Evolutionary conservation across 2,113 vertebrate genomes (phyloP), one percentile per base, ranked within the genome.

Genomic region (Spea bombifrons): DNA sequence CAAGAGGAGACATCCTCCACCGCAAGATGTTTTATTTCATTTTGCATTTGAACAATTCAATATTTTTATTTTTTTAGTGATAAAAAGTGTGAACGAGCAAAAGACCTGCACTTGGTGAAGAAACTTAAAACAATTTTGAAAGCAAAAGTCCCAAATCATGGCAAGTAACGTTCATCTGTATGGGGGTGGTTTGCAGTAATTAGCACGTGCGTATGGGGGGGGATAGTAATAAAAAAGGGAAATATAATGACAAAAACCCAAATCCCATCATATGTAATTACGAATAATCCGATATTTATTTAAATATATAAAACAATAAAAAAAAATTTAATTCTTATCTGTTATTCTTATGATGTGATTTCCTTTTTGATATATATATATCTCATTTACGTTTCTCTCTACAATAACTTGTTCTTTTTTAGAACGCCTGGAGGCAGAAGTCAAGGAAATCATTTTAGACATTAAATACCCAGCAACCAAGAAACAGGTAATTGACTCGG

Each of bases 1-100:
- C n/a, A n/a, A n/a, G n/a, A n/a, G n/a, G n/a, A n/a, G n/a, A n/a
- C n/a, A n/a, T n/a, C n/a, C n/a, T n/a, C n/a, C 30, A 30, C 30
- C 30, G 30, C 30, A 30, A 53, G 50, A 53, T 53, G 3, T 8
- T 3, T 53, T 59, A 59, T 59, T 5, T 59, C 8, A 9, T 2
- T 59, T 7, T 59, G 8, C 12, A 9, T 59, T 59, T 59, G 0
- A 59, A 12, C 4, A 3, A 48, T 12, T 66, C 8, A n/a, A 47
- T 43, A 69, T 55, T 44, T 46, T 1, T 68, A 0, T 77, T 79
- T 80, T 68, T 87, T 75, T 82, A 99, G 96, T 65, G 97, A 99
- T 86, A 99, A 98, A 88, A 99, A 98, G 88, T 97, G 96, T 8
- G 97, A 99, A 80, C 88, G 96, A 75, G 96, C 97, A 71, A 98